These are phyloP conservation scores for Ptilorrhoa leucosticta DNA, from an alignment of 2,113 vertebrate species.

Conservation along the genomic window DNA sequence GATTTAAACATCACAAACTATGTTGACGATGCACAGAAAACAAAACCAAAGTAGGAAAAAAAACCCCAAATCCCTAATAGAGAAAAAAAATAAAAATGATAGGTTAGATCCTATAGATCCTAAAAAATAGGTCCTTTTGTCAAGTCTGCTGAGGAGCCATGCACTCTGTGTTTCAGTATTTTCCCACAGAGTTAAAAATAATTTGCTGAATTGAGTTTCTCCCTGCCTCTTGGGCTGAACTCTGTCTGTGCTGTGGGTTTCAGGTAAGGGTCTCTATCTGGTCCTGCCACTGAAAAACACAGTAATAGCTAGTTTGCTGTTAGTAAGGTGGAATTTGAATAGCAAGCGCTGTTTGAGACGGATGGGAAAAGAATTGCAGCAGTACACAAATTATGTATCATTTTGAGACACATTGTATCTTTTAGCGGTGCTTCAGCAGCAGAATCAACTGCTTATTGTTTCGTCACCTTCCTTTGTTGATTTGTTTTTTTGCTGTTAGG, in stretches of 20 bases:
- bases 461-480: neutral
- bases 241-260: neutral
- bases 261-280: neutral
- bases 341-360: neutral
- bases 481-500: neutral
- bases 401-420: neutral
- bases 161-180: neutral
- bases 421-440: accelerated
- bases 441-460: neutral
- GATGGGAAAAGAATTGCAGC: neutral
- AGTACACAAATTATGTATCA: neutral
- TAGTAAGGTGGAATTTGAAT: accelerated
- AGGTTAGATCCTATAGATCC: neutral
- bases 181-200: neutral
- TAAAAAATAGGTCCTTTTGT: neutral
- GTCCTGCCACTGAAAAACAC: neutral
- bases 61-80: accelerated
- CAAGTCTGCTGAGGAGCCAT: neutral
- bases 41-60: neutral
- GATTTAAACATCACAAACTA: neutral
- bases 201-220: neutral
- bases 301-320: neutral
- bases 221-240: neutral
- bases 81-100: accelerated
- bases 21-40: neutral